Conservation (phyloP, 2,888 invertebrate species). For the Ophonus ardosiacus region DNA sequence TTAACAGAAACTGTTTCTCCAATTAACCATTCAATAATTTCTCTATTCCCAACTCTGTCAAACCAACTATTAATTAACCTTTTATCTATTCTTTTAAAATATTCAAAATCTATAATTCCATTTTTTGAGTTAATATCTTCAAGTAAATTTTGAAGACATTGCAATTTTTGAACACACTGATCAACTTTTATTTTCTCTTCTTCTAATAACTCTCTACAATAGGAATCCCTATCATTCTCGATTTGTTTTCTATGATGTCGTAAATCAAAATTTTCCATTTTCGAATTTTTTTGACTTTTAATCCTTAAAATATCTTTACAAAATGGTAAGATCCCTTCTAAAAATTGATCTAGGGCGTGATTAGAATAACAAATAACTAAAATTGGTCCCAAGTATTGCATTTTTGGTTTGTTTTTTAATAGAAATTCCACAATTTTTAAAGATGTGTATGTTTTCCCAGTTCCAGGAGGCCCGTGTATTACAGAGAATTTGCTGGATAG, state of each 20-base stretch:
- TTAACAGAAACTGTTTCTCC: neutral
- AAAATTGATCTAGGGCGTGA: constrained; percentile 91
- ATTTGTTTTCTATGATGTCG: constrained; percentile 71
- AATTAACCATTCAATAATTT: constrained; percentile 68
- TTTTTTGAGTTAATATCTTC: neutral
- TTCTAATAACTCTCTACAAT: neutral
- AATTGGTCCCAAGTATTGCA: constrained; percentile 78
- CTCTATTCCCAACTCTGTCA: constrained; percentile 62
- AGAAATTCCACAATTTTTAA: constrained; percentile 83
- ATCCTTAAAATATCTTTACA: constrained; percentile 82
- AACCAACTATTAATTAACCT: constrained; percentile 74
- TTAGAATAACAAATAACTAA: constrained; percentile 90
- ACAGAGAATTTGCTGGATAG: constrained; percentile 83
- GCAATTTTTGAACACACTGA: neutral
- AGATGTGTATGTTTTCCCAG: constrained; percentile 88
- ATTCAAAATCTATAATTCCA: constrained; percentile 69
- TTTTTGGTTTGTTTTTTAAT: constrained; percentile 77
- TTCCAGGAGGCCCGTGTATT: constrained; percentile 90
- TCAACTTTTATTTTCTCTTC: neutral
- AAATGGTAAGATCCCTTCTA: constrained; percentile 82
- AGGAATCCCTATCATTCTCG: neutral
- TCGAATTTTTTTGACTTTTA: constrained; percentile 82
- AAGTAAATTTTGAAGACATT: constrained; percentile 22
- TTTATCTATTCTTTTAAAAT: constrained; percentile 68
- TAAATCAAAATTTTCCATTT: constrained; percentile 78